A percentile compares a stretch with the other conserved stretches of the same genome.
These are phyloP conservation scores for Spheniscus mendiculus DNA, from an alignment of 2,113 vertebrate genomes.

Conservation along the genomic window DNA sequence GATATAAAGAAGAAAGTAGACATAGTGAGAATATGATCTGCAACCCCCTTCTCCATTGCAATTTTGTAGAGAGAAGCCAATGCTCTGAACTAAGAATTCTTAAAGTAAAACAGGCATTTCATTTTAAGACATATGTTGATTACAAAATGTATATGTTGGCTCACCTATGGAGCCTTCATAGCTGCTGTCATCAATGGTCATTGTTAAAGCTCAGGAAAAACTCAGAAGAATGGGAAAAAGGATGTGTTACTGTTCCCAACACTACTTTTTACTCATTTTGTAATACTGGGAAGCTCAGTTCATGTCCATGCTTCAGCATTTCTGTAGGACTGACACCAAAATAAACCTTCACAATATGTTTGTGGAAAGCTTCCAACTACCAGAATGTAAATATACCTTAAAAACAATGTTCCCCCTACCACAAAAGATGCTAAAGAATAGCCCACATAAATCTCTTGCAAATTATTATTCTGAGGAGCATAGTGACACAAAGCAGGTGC, in stretches of 20 bases:
- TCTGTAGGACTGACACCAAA: not conserved
- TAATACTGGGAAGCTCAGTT: not conserved
- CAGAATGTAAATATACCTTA: not conserved
- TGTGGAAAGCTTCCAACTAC: not conserved
- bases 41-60: not conserved
- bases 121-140: not conserved
- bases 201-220: not conserved
- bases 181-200: not conserved
- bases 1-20: not conserved
- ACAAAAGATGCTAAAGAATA: not conserved
- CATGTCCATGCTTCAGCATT: not conserved
- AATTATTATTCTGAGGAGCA: not conserved
- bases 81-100: not conserved
- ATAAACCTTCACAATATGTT: not conserved
- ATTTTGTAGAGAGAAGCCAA: not conserved
- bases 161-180: not conserved
- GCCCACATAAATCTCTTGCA: not conserved
- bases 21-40: not conserved
- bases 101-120: not conserved
- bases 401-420: not conserved
- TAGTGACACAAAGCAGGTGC: not conserved
- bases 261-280: not conserved
- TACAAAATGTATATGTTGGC: not conserved
- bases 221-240: not conserved
- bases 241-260: not conserved